Evolutionary conservation across 1,140 invertebrate species (phyloP).

Genomic region (Tetranychus cinnabarinus): DNA sequence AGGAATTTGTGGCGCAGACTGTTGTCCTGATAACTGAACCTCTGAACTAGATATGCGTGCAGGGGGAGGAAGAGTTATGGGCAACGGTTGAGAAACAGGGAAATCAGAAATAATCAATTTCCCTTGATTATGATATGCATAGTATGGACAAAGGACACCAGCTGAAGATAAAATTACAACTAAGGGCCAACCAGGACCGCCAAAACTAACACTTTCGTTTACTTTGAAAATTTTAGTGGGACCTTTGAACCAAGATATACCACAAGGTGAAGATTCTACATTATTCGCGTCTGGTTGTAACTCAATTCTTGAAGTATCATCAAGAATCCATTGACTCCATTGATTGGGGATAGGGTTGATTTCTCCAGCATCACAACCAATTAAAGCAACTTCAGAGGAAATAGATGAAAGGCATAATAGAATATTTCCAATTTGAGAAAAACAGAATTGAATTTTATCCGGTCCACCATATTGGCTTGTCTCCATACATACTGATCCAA

Average conservation of each 20-base stretch:
- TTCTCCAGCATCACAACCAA: slow-evolving; percentile 26
- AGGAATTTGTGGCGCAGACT: background rate
- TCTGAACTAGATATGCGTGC: too few species aligned
- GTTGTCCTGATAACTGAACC: background rate
- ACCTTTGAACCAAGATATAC: slow-evolving; percentile 23
- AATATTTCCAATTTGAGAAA: slow-evolving; percentile 3
- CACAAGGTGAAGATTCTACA: slow-evolving; percentile 43
- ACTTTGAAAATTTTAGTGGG: background rate
- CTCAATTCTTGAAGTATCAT: slow-evolving; percentile 45
- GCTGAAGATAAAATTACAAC: background rate
- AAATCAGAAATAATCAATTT: background rate
- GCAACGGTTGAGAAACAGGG: background rate
- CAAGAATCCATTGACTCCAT: slow-evolving; percentile 47
- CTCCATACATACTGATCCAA: slow-evolving; percentile 2
- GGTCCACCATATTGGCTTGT: background rate
- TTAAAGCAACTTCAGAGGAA: slow-evolving; percentile 4
- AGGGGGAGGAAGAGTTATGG: background rate
- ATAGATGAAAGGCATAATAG: slow-evolving; percentile 1
- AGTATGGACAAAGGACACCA: slow-evolving; percentile 4
- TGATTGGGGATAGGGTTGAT: slow-evolving; percentile 18
- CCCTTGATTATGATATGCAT: background rate
- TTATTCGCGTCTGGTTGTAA: slow-evolving; percentile 35
- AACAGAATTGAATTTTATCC: background rate
- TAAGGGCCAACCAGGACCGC: slow-evolving; percentile 1
- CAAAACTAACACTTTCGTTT: background rate